Evolutionary conservation across 2,113 vertebrate species (phyloP).

Genomic region (Ciconia stormi): DNA sequence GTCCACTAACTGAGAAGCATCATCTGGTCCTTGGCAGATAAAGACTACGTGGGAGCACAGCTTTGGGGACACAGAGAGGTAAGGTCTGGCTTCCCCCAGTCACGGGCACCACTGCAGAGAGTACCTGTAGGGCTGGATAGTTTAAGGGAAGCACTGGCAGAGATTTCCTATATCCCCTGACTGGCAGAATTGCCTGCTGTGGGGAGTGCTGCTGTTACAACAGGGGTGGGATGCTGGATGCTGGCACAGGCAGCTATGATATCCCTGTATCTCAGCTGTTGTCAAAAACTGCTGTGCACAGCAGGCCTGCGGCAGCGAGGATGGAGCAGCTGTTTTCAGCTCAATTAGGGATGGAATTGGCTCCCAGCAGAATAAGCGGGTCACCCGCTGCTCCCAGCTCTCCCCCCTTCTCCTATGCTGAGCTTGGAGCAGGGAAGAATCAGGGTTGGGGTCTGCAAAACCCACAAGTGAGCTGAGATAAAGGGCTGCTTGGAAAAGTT

Average conservation of each 20-base stretch:
- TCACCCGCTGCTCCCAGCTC: neutral
- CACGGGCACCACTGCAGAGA: neutral
- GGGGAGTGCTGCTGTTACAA: neutral
- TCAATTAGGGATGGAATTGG: neutral
- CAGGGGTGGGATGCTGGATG: neutral
- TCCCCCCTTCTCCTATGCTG: neutral
- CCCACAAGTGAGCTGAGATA: neutral
- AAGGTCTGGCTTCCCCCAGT: neutral
- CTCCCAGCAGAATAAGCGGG: neutral
- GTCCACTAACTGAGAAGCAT: neutral
- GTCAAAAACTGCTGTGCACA: neutral
- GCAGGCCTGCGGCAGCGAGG: neutral
- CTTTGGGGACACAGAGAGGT: neutral
- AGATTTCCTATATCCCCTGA: accelerated
- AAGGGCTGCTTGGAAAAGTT: neutral
- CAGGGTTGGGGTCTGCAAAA: neutral
- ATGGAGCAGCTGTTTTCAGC: neutral
- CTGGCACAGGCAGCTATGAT: neutral
- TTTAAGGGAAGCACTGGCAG: neutral
- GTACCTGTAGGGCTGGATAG: accelerated
- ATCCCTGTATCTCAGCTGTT: neutral
- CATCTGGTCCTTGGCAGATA: neutral
- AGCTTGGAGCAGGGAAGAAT: neutral
- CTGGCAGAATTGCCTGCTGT: neutral
- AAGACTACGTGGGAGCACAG: neutral